Percentiles rank a stretch among this genome's conserved stretches.
phyloP scores from a whole-genome alignment of 2,888 invertebrate genomes.

The Urechis unicinctus region DNA sequence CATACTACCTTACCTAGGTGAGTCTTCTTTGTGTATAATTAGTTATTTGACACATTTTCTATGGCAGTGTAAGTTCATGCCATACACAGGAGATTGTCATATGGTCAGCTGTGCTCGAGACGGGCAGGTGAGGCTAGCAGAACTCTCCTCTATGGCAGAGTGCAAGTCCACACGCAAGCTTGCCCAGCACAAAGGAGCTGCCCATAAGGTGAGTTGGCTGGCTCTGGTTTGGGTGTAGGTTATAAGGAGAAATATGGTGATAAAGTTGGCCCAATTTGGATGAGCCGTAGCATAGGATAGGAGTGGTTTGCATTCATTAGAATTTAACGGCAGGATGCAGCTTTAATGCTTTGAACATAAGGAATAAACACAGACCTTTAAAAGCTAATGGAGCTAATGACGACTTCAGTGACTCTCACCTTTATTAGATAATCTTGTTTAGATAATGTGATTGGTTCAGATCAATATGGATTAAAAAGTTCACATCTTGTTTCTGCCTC shows the following conservation, averaged over 20 bases:
- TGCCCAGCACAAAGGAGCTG: slow-evolving; percentile 68
- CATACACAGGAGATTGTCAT: slow-evolving; percentile 70
- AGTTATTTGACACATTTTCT: background rate
- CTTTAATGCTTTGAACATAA: background rate
- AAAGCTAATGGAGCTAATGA: too few species aligned
- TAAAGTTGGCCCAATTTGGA: background rate
- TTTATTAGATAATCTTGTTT: too few species aligned
- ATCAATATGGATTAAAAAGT: too few species aligned
- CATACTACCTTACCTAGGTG: too few species aligned
- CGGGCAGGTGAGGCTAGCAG: slow-evolving; percentile 69
- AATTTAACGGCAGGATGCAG: too few species aligned
- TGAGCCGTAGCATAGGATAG: too few species aligned
- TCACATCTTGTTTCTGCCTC: too few species aligned
- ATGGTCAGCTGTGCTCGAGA: slow-evolving; percentile 84
- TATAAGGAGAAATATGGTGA: background rate
- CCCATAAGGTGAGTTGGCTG: slow-evolving; percentile 65
- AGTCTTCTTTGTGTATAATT: too few species aligned
- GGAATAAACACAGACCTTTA: background rate
- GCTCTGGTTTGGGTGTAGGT: too few species aligned
- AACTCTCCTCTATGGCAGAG: slow-evolving; percentile 53
- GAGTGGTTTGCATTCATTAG: too few species aligned
- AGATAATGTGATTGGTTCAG: too few species aligned
- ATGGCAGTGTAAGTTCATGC: slow-evolving; percentile 71
- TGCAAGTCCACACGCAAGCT: slow-evolving; percentile 60
- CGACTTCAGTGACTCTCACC: too few species aligned